Evolutionary conservation across 2,888 invertebrate species (phyloP).

Genomic region (Cataglyphis cursor): DNA sequence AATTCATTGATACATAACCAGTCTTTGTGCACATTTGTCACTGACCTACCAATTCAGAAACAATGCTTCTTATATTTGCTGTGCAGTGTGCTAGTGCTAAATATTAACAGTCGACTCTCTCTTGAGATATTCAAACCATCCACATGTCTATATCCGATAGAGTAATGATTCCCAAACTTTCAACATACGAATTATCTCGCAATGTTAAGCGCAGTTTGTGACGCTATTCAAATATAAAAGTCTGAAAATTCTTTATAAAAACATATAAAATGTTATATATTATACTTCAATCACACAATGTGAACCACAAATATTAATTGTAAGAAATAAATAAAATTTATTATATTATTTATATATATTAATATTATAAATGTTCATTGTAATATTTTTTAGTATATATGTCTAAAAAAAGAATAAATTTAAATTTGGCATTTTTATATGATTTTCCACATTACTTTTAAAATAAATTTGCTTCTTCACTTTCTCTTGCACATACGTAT

Average conservation of each 20-base stretch:
- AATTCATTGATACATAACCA: conserved; percentile 3
- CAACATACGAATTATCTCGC: not conserved
- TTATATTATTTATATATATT: conserved; percentile 2
- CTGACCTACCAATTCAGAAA: not conserved
- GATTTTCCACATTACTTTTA: not conserved
- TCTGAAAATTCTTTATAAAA: not conserved
- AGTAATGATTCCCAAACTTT: conserved; percentile 13
- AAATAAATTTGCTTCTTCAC: not conserved
- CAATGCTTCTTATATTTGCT: conserved; percentile 15
- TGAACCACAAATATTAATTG: not conserved
- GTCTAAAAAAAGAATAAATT: conserved; percentile 12
- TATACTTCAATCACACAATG: not conserved
- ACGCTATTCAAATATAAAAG: not conserved
- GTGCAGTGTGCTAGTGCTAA: not conserved
- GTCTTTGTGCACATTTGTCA: conserved; percentile 13
- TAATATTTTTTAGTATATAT: not conserved
- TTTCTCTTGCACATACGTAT: not conserved
- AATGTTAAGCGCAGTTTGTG: not conserved
- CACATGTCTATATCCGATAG: not conserved
- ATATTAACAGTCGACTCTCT: conserved; percentile 20
- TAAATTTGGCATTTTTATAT: conserved; percentile 1
- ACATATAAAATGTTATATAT: not conserved
- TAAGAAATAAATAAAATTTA: not conserved
- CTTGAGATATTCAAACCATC: not conserved
- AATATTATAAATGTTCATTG: not conserved